Conservation (phyloP, 2,888 invertebrate genomes). For the Calameuta filiformis region DNA sequence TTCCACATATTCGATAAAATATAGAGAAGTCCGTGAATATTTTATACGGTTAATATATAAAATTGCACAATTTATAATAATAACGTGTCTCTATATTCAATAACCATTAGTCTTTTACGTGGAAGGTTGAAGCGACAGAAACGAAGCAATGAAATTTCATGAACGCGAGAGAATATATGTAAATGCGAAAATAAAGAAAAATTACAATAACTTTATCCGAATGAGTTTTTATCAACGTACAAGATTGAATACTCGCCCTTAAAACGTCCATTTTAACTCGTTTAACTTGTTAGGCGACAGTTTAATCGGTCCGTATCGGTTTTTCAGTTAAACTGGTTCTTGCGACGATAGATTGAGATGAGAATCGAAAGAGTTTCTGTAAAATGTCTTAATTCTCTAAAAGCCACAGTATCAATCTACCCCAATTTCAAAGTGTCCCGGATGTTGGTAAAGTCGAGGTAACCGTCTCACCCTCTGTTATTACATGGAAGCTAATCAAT, state of each 20-base stretch:
- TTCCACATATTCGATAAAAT: background rate
- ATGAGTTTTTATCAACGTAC: background rate
- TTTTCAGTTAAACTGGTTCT: background rate
- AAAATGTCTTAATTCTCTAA: background rate
- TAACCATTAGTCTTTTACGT: background rate
- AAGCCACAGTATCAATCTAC: background rate
- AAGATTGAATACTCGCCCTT: background rate
- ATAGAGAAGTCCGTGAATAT: too few species aligned
- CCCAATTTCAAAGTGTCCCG: background rate
- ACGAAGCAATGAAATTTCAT: background rate
- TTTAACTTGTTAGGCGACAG: background rate
- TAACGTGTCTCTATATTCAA: background rate
- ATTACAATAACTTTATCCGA: background rate
- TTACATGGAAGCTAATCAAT: constrained; percentile 1
- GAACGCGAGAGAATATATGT: background rate
- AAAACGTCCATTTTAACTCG: background rate
- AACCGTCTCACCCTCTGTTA: background rate
- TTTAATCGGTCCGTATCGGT: background rate
- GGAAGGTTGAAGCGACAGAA: background rate
- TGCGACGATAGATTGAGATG: constrained; percentile 4
- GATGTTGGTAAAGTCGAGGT: background rate
- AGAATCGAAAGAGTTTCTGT: constrained; percentile 1
- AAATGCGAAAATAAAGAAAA: background rate
- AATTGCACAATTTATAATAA: too few species aligned
- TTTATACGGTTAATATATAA: background rate